A percentile compares a stretch with the other conserved stretches of the same genome.
These are phyloP conservation scores for Aphelinus certus DNA, from an alignment of 1,140 invertebrate genomes.

Conservation along the genomic window DNA sequence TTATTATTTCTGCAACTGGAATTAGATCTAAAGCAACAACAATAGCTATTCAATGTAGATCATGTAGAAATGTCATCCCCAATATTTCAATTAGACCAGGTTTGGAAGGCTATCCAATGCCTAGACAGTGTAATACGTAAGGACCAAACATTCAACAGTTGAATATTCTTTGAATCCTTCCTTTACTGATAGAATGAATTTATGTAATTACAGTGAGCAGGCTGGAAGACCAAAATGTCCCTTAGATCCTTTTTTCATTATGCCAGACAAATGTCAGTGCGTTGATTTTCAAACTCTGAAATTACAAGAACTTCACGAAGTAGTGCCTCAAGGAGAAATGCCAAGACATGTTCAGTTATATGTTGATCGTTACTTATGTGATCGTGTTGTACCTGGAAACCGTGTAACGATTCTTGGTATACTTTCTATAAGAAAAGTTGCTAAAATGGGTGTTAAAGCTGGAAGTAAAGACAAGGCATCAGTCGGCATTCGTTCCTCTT, in stretches of 20 bases:
- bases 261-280: conserved; percentile 96
- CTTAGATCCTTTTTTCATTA: conserved; percentile 97
- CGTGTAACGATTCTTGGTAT: conserved; percentile 93
- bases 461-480: conserved; percentile 85
- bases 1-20: conserved; percentile 92
- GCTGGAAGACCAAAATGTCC: conserved; percentile 91
- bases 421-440: conserved; percentile 95
- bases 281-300: conserved; percentile 94
- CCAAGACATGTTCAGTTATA: conserved; percentile 96
- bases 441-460: conserved; percentile 69
- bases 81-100: conserved; percentile 94
- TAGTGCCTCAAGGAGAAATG: conserved; percentile 98
- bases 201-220: conserved; percentile 77
- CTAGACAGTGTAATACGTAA: conserved; percentile 93
- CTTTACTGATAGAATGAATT: not conserved
- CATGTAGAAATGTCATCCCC: conserved; percentile 88
- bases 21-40: conserved; percentile 95
- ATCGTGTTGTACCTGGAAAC: conserved; percentile 96
- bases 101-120: conserved; percentile 95
- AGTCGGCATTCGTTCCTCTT: conserved; percentile 92
- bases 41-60: conserved; percentile 95
- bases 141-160: conserved; percentile 48
- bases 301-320: conserved; percentile 95
- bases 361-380: conserved; percentile 94
- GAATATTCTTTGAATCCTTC: conserved; percentile 8